These are phyloP conservation scores for Tholera decimalis DNA, from an alignment of 2,888 invertebrate genomes.

Conservation along the genomic window DNA sequence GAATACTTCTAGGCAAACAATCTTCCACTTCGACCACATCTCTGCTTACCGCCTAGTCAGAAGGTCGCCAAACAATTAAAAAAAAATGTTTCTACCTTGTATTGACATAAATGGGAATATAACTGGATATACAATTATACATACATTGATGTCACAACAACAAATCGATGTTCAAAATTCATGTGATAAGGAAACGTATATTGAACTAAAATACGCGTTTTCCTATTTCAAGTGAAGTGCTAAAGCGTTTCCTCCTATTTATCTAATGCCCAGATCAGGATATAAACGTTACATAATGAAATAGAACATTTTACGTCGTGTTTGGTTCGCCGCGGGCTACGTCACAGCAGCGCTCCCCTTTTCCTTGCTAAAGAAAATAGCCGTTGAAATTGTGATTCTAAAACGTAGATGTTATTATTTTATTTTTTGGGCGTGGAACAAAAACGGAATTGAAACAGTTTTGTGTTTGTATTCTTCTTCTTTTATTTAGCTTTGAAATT, in stretches of 20 bases:
- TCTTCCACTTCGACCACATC: too few relatives aligned
- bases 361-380: constrained; percentile 42
- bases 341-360: constrained; percentile 29
- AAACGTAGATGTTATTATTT: constrained; percentile 52
- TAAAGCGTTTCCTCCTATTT: constrained; percentile 19
- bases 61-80: too few relatives aligned
- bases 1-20: too few relatives aligned
- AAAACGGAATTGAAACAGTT: constrained; percentile 8
- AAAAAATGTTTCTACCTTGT: too few relatives aligned
- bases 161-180: neutral
- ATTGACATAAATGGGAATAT: neutral
- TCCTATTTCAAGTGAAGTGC: constrained; percentile 5
- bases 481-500: constrained; percentile 10
- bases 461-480: constrained; percentile 9
- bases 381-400: constrained; percentile 45
- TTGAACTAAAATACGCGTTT: neutral
- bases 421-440: constrained; percentile 27
- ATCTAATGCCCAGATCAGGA: constrained; percentile 31
- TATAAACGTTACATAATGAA: constrained; percentile 44
- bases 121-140: neutral
- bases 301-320: constrained; percentile 45
- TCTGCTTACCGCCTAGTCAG: too few relatives aligned
- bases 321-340: constrained; percentile 37
- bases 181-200: neutral
- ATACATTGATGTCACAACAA: neutral